Evolutionary conservation across 2,888 invertebrate genomes (phyloP), one percentile per base, ranked within the genome.

Genomic region (Tipula lateralis): DNA sequence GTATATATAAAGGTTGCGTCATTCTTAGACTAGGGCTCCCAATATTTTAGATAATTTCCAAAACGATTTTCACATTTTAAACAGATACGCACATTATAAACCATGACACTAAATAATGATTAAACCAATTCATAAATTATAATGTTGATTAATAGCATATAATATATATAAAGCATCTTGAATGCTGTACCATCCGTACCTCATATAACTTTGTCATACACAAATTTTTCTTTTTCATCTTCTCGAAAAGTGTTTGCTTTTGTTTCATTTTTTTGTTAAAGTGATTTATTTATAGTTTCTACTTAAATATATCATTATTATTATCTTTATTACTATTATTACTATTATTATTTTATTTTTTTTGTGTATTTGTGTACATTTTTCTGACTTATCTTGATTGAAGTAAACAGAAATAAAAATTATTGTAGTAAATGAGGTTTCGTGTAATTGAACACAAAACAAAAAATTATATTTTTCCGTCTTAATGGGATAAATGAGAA

Each of bases 241-340:
- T 50, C 44, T 44, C 44, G n/a, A 16, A 50, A 50, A 50, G n/a
- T 50, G 16, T 50, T 50, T 50, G 16, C 44, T 50, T 50, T 50
- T 50, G 5, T 50, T 50, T 39, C 9, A n/a, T n/a, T 7, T 50
- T 50, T 44, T 50, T 50, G 16, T 50, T 50, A 16, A 50, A 50
- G 44, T 50, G 44, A 50, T 50, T 50, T 50, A 50, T 50, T 50
- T 50, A 50, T 50, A 50, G 44, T 16, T 50, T 50, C 44, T 50
- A 50, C 44, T 50, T 50, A 50, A 50, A 50, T 50, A 50, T 50
- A 50, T 50, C 44, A 50, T 50, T 50, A 50, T 50, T 50, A 50
- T 50, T 50, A 50, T 44, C 16, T 4, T 16, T 44, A 34, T 34
- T 34, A 34, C 12, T 34, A 7, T 16, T 50, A 4, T 50, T 50